These are phyloP conservation scores for Bucorvus abyssinicus DNA, from an alignment of 2,797 vertebrate species.

Conservation along the genomic window DNA sequence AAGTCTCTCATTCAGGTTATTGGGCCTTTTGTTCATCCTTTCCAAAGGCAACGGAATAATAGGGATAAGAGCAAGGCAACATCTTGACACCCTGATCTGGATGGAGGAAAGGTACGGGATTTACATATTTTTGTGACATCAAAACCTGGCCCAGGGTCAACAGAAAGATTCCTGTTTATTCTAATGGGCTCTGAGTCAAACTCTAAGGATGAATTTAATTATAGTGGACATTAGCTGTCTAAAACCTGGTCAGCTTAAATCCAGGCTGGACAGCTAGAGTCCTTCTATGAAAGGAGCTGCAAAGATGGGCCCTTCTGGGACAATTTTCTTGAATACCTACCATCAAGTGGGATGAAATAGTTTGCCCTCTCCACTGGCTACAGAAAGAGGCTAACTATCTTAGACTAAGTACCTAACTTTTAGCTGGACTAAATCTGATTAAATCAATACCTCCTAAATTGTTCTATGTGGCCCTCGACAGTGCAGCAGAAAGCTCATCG, in stretches of 20 bases:
- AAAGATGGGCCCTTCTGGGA: background rate
- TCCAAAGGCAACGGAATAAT: background rate
- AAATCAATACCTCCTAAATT: slow-evolving; percentile 33
- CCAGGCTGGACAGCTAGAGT: background rate
- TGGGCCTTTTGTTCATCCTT: background rate
- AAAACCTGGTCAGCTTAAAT: slow-evolving; percentile 17
- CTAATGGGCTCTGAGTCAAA: background rate
- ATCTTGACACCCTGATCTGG: background rate
- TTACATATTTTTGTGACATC: background rate
- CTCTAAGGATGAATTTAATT: slow-evolving; percentile 21
- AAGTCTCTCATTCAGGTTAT: background rate
- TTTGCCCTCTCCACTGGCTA: background rate
- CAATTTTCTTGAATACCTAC: background rate
- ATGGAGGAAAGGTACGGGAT: background rate
- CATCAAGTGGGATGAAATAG: background rate
- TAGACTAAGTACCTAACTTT: background rate
- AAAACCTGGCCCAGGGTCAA: background rate
- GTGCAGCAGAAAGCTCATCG: background rate
- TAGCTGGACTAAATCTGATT: background rate
- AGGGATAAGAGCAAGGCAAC: background rate
- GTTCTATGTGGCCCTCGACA: background rate
- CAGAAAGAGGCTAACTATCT: background rate
- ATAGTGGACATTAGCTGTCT: background rate
- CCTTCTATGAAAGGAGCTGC: background rate
- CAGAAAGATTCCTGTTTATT: slow-evolving; percentile 10